Base-by-base conservation (phyloP, 2,797 vertebrate species). In the Chaetodon trifasciatus region DNA sequence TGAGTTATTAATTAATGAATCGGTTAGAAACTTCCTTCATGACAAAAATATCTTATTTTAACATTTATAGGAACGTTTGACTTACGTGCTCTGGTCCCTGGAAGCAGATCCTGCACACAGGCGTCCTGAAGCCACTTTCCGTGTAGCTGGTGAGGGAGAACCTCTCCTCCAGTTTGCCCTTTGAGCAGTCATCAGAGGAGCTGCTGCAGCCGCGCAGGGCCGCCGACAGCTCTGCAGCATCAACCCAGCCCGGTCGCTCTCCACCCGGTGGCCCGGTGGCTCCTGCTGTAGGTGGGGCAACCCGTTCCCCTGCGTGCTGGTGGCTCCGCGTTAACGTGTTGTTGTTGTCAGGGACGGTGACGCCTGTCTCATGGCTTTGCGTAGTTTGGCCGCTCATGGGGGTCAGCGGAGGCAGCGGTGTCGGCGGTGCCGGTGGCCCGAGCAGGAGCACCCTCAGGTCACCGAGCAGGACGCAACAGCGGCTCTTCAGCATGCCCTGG, bases 71-170 rank as follows among this genome's bases (percentile, higher is more conserved):
- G 17, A 40, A 40, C 7, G 50, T 68, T 80, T 35, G 56, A 91
- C 97, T 96, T 94, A 99, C 98, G 94, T 99, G 97, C 83, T 99
- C 98, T 2, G 98, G 97, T 60, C 98, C 98, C 92, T 99, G 98
- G 94, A 99, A 99, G 93, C 98, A 99, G 95, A 99, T 99, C 93
- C 98, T 97, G 94, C 98, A 99, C 89, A 98, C 95, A 0, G 98
- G 98, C 39, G 98, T 98, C 92, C 97, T 96, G 95, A 98, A 96
- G 75, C 98, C 98, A 87, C 98, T 99, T 88, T 97, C 98, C 77
- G 97, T 94, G 90, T 97, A 98, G 94, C 98, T 99, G 91, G 96
- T 97, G 86, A 99, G 95, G 49, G 98, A 99, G 91, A 96, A 98
- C 79, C 97, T 91, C 87, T 99, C 98, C 90, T 98, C 98, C 86